Evolutionary conservation across 2,113 vertebrate species (phyloP).

Genomic region (Brachypteracias leptosomus): DNA sequence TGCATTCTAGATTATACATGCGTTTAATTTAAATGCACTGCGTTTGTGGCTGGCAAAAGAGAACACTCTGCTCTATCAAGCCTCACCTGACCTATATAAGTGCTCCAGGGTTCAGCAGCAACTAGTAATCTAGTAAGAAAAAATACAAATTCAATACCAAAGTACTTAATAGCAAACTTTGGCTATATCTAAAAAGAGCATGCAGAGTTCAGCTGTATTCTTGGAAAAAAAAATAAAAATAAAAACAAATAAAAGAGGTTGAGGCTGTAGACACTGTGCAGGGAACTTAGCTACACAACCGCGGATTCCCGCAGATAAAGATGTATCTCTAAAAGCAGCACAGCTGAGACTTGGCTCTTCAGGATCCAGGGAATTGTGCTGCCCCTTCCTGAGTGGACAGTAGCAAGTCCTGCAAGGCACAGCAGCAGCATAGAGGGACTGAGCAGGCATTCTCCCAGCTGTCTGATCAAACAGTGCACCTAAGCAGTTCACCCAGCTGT

Average conservation of each 20-base stretch:
- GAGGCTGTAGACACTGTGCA: not conserved
- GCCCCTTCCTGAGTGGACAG: fast-evolving
- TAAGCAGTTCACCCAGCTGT: not conserved
- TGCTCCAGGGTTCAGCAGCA: not conserved
- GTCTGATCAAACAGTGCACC: not conserved
- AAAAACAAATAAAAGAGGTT: no score
- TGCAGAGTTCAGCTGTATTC: not conserved
- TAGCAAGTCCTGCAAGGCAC: not conserved
- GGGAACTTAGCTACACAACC: not conserved
- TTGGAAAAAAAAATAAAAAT: no score
- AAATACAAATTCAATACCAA: not conserved
- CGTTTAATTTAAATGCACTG: not conserved
- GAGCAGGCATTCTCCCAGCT: not conserved
- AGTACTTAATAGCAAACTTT: not conserved
- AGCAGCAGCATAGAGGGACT: not conserved
- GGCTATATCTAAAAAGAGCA: not conserved
- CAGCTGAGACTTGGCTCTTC: not conserved
- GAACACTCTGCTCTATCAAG: not conserved
- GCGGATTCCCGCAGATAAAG: not conserved
- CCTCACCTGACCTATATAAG: not conserved
- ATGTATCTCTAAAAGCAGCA: not conserved
- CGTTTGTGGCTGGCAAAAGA: not conserved
- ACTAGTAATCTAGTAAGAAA: not conserved
- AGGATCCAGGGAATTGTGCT: not conserved
- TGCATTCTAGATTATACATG: not conserved